Evolutionary conservation across 2,888 invertebrate species (phyloP).

Genomic region (Thysanoteuthis rhombus): DNA sequence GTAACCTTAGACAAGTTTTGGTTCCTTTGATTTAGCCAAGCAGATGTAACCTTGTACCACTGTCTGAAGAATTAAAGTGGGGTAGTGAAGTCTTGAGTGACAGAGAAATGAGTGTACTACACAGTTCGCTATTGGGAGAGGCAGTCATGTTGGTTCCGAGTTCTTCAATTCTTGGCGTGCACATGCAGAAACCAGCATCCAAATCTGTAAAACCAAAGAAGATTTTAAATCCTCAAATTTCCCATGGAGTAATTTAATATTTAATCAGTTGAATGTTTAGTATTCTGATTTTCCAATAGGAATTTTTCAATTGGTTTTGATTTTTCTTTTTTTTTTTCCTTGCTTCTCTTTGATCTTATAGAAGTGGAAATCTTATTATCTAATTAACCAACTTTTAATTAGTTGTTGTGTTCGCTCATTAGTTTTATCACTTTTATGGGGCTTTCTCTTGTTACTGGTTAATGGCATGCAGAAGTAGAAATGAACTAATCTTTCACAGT

Average conservation of each 20-base stretch:
- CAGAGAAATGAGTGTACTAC: too few species aligned
- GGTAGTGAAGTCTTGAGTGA: too few species aligned
- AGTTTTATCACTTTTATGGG: neutral
- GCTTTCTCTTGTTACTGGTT: neutral
- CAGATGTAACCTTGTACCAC: too few species aligned
- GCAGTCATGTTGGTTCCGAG: too few species aligned
- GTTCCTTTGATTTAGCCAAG: too few species aligned
- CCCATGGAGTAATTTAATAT: neutral
- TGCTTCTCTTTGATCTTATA: neutral
- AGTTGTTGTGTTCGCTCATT: neutral
- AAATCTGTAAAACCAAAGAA: neutral
- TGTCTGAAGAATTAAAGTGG: too few species aligned
- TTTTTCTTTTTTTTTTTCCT: neutral
- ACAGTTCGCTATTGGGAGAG: too few species aligned
- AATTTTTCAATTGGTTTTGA: neutral
- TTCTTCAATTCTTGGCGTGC: too few species aligned
- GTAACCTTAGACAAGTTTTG: too few species aligned
- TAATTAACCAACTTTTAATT: neutral
- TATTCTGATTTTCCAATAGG: neutral
- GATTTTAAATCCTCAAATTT: neutral
- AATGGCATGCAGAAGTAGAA: neutral
- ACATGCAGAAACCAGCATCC: too few species aligned
- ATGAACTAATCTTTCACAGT: neutral
- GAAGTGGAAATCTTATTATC: neutral
- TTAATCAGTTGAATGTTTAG: neutral